Base-by-base conservation (phyloP, 2,888 invertebrate species). In the Erannis defoliaria region DNA sequence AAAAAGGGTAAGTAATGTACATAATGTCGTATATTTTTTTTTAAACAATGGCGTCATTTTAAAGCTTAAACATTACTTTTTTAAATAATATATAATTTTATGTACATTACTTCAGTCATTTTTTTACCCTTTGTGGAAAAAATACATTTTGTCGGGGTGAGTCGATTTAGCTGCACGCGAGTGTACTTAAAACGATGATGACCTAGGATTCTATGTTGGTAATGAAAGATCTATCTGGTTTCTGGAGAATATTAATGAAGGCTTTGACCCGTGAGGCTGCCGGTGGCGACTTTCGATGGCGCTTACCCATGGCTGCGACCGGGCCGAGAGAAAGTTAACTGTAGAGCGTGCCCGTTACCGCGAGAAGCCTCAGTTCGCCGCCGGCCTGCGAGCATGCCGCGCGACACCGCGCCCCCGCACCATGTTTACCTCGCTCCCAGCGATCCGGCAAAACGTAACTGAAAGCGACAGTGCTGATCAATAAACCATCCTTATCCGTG, bases 271-370 rank as follows among this genome's bases (percentile, higher is more conserved):
- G 82, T 73, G 82, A 85, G 80, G 80, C 81, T 81, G 80, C 77
- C 76, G 80, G 78, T 72, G 76, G 78, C 80, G 82, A 91, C 92
- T 92, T 93, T 91, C 91, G 91, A 89, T 91, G 84, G 84, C 84
- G 88, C 84, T 82, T 85, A 81, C 78, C 82, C 86, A 84, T 84
- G 83, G 84, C 75, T 77, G 78, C 81, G 82, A 80, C 80, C 78
- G 78, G 79, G 73, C 74, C 75, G 82, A 85, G 92, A 92, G 93
- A 93, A 93, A 93, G 93, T 93, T 93, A 92, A 93, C 93, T 88
- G 93, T 93, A 84, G 89, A 89, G 88, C 89, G 91, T 84, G 80
- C 90, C 87, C 89, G 87, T 88, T 92, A 89, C 83, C 81, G 82
- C 75, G 63, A 64, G 67, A 55, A 67, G 53, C 64, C 74, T 78